Conservation (phyloP, 2,888 invertebrate species). For the Leptothorax acervorum region DNA sequence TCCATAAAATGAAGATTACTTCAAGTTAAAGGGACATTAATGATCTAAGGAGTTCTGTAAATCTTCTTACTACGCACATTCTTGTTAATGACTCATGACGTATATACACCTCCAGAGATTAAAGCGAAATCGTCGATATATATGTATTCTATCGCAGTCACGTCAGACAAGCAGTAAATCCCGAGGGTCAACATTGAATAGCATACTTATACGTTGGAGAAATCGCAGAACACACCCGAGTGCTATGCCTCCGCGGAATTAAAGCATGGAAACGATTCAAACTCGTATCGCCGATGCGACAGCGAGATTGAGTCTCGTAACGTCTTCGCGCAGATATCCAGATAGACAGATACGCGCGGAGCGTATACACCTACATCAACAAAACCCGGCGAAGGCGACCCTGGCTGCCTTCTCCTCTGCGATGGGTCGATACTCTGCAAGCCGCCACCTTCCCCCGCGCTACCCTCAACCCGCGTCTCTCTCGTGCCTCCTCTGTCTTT, state of each 20-base stretch:
- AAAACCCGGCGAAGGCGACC: slow-evolving; percentile 84
- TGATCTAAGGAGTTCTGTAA: slow-evolving; percentile 21
- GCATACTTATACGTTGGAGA: slow-evolving; percentile 14
- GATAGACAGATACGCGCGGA: slow-evolving; percentile 76
- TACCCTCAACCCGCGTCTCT: slow-evolving; percentile 67
- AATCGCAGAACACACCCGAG: slow-evolving; percentile 16
- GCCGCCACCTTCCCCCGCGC: slow-evolving; percentile 79
- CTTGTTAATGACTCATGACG: slow-evolving; percentile 26
- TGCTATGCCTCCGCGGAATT: slow-evolving; percentile 15
- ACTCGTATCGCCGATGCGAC: slow-evolving; percentile 31
- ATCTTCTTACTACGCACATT: slow-evolving; percentile 30
- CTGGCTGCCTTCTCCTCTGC: slow-evolving; percentile 81
- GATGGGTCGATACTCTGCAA: slow-evolving; percentile 85
- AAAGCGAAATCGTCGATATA: slow-evolving; percentile 15
- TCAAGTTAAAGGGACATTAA: slow-evolving; percentile 39
- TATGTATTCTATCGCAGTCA: slow-evolving; percentile 1
- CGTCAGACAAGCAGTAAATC: slow-evolving; percentile 20
- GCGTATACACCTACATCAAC: slow-evolving; percentile 82
- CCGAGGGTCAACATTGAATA: slow-evolving; percentile 30
- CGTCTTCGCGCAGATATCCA: slow-evolving; percentile 70
- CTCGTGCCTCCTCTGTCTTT: slow-evolving; percentile 67
- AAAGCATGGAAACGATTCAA: slow-evolving; percentile 40
- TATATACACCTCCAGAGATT: not conserved
- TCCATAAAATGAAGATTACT: slow-evolving; percentile 31
- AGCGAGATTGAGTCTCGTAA: slow-evolving; percentile 56